Percentiles rank a stretch among this genome's conserved stretches.
Conservation (phyloP, 2,797 vertebrate genomes). For the Xenentodon cancila region DNA sequence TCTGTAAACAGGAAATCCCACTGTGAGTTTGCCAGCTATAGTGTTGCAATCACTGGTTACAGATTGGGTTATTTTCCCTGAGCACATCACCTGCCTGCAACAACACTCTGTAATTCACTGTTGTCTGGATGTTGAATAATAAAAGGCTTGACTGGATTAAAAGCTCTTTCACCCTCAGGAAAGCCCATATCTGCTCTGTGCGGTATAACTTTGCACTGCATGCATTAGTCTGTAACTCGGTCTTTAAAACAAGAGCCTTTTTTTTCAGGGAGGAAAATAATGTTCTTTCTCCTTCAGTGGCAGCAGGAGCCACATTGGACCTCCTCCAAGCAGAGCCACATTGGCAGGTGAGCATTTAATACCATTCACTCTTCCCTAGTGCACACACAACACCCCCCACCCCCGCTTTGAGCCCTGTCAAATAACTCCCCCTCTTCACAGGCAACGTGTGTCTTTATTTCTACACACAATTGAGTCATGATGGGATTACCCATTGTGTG, state of each 20-base stretch:
- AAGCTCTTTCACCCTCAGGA: constrained; percentile 26
- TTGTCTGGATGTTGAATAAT: constrained; percentile 38
- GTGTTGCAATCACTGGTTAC: constrained; percentile 26
- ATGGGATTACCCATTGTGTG: constrained; percentile 78
- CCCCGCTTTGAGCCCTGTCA: constrained; percentile 61
- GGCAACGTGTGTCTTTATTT: constrained; percentile 73
- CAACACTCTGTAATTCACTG: constrained; percentile 38
- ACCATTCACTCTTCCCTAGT: constrained; percentile 41
- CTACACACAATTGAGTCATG: constrained; percentile 73
- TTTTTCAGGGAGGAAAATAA: constrained; percentile 12
- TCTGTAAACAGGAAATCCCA: constrained; percentile 48
- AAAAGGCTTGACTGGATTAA: constrained; percentile 10
- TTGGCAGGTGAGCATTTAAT: constrained; percentile 68
- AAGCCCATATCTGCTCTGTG: constrained; percentile 19
- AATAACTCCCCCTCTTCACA: constrained; percentile 60
- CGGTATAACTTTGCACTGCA: constrained; percentile 10
- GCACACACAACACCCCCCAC: constrained; percentile 64
- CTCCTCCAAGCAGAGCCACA: constrained; percentile 28
- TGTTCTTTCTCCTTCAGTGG: constrained; percentile 2
- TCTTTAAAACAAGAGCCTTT: constrained; percentile 24
- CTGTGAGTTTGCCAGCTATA: constrained; percentile 26
- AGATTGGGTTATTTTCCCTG: constrained; percentile 5
- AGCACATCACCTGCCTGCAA: constrained; percentile 31
- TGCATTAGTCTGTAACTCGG: constrained; percentile 13
- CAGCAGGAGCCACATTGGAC: constrained; percentile 40